Percentiles rank a stretch among this genome's conserved stretches.
Evolutionary conservation across 2,888 invertebrate genomes (phyloP).

Genomic region (Xestia ashworthii): DNA sequence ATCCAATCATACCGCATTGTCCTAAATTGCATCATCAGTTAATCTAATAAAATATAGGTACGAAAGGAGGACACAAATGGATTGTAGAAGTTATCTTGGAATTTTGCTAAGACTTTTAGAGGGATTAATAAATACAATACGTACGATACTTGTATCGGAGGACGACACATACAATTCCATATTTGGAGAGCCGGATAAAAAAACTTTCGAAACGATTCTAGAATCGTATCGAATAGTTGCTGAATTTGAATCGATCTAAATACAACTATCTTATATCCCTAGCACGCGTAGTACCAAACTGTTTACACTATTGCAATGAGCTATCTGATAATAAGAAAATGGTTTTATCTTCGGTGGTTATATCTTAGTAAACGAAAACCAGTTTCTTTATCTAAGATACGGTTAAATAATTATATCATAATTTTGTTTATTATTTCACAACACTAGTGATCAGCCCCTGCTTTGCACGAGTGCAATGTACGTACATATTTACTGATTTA

Average conservation of each 20-base stretch:
- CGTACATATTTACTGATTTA: neutral
- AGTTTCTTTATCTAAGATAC: slow-evolving; percentile 20
- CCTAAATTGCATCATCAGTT: neutral
- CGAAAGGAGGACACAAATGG: neutral
- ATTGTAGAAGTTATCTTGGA: neutral
- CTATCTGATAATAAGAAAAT: slow-evolving; percentile 8
- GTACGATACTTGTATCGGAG: neutral
- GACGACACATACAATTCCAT: neutral
- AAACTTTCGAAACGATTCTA: neutral
- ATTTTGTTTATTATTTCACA: slow-evolving; percentile 3
- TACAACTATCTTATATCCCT: neutral
- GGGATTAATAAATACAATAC: neutral
- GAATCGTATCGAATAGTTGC: neutral
- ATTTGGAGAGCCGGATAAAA: neutral
- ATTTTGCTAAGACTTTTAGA: neutral
- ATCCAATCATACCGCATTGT: neutral
- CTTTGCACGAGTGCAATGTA: neutral
- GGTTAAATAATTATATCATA: slow-evolving; percentile 13
- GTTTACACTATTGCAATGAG: neutral
- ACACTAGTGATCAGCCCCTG: neutral
- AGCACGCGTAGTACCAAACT: neutral
- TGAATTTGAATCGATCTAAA: neutral
- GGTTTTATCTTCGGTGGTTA: neutral
- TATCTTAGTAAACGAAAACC: slow-evolving; percentile 14
- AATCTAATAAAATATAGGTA: neutral